Evolutionary conservation across 1,140 invertebrate species (phyloP), one percentile per base, ranked within the genome.

Genomic region (Bombus impatiens): DNA sequence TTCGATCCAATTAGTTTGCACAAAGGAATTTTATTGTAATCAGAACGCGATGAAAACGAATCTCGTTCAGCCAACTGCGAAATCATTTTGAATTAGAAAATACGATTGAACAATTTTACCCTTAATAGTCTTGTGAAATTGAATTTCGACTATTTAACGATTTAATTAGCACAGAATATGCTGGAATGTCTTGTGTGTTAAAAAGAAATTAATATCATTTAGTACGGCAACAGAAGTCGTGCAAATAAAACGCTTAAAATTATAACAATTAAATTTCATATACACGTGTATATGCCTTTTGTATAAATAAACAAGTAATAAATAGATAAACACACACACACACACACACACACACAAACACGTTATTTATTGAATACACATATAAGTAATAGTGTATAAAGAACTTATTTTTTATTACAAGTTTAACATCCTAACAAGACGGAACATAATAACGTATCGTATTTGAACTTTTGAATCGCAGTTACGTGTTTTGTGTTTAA

Each of bases 1-100:
- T 74, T 82, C 78, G 75, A 84, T 84, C 57, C 78, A 85, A 90
- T 90, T 90, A 90, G 22, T 28, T 53, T 53, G 68, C 32, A 59
- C 72, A 44, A 79, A 59, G 78, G 65, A 88, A 74, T 25, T 86
- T 57, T 65, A 35, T 74, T 74, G 35, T 59, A 67, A 78, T 59
- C n/a, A n/a, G 44, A 35, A 18, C 15, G 40, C 42, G 59, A 59
- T 53, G 35, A 44, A 18, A 37, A 47, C 25, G 32, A 18, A 67
- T 37, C 37, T 28, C 22, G 40, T n/a, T 75, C 32, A 44, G 18
- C 10, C 32, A 35, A 57, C 42, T 47, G 13, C 15, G 13, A 28
- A 75, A 47, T 37, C 59, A 15, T 18, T 18, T 32, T 13, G 35
- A 86, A 74, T 75, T 67, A n/a, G 85, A 53, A 87, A 75, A 8